Percentiles rank a stretch among this genome's conserved stretches.
These are phyloP conservation scores for Mionectes olivaceus DNA, from an alignment of 2,797 vertebrate genomes.

Conservation along the genomic window DNA sequence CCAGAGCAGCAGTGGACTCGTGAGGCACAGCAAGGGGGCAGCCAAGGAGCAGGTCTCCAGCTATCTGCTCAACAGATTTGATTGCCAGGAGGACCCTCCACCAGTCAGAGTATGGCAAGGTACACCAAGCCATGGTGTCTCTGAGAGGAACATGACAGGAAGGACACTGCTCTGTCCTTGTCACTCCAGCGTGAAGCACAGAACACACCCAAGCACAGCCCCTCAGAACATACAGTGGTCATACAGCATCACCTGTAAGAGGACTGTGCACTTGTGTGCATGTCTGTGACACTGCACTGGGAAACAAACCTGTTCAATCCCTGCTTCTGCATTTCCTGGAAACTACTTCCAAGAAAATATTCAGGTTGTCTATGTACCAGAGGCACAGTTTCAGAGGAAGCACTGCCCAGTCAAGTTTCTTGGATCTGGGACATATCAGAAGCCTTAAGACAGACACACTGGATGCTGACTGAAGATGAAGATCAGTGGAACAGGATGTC, in stretches of 20 bases:
- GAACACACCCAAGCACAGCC: neutral
- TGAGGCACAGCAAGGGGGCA: neutral
- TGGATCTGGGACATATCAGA: neutral
- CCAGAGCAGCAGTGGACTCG: neutral
- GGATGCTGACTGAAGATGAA: neutral
- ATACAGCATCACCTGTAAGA: neutral
- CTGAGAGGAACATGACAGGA: neutral
- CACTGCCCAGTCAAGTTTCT: neutral
- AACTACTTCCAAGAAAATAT: neutral
- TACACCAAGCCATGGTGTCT: rapidly evolving
- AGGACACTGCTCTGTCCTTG: neutral
- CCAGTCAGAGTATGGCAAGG: neutral
- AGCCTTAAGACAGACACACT: neutral
- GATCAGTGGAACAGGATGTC: neutral
- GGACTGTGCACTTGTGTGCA: neutral
- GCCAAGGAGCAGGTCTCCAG: neutral
- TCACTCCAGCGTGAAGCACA: neutral
- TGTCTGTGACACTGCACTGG: neutral
- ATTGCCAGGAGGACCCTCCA: neutral
- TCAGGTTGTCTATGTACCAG: neutral
- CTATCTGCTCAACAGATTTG: neutral
- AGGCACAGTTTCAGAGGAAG: neutral
- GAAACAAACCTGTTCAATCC: neutral
- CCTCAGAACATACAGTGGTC: rapidly evolving
- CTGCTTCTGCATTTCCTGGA: neutral